Percentiles rank a stretch among this genome's conserved stretches.
These are phyloP conservation scores for Physella acuta DNA, from an alignment of 1,140 invertebrate genomes.

Conservation along the genomic window DNA sequence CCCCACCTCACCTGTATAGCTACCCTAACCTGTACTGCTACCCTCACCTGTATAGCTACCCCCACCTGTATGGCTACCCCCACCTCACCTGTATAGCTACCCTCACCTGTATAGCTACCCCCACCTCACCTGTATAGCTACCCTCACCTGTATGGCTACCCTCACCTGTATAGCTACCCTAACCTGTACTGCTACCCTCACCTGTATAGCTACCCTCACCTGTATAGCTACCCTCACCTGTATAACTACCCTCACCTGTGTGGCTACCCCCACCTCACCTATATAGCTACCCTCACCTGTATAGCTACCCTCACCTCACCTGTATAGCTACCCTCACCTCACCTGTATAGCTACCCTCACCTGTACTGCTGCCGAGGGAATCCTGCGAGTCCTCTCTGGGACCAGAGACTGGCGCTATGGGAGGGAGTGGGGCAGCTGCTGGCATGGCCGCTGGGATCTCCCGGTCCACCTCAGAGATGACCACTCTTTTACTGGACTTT, in stretches of 20 bases:
- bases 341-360: not conserved
- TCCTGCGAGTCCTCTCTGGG: not conserved
- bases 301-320: not conserved
- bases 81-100: no score
- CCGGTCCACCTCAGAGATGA: constrained; percentile 6
- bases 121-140: no score
- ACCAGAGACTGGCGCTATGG: constrained; percentile 1
- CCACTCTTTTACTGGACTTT: not conserved
- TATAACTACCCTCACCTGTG: not conserved
- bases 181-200: no score
- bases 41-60: no score
- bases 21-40: no score
- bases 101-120: no score
- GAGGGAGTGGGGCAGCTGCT: constrained; percentile 1
- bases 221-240: not conserved
- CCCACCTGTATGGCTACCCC: no score
- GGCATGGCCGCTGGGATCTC: constrained; percentile 9
- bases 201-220: no score
- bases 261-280: not conserved
- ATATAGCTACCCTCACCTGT: not conserved
- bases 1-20: no score
- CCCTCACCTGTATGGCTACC: no score
- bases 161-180: no score
- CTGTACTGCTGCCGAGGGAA: not conserved
- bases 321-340: not conserved